These are phyloP conservation scores for Crossaster papposus DNA, from an alignment of 53 echinoderm and acorn worm species.

Conservation along the genomic window DNA sequence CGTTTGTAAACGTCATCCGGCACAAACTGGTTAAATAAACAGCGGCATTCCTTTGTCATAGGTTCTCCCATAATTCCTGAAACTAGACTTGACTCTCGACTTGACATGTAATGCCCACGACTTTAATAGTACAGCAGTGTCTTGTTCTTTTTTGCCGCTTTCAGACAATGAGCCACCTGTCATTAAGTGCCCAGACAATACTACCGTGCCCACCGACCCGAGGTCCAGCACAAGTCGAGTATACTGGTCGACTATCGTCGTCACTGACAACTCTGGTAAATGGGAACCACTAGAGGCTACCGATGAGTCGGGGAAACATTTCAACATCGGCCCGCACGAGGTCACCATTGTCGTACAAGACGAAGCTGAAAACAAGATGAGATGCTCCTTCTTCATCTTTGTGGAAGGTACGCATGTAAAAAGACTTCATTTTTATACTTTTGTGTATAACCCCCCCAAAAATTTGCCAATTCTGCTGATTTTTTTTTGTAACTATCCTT, in stretches of 20 bases:
- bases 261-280: slow-evolving; percentile 46
- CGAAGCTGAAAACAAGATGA: background rate
- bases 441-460: no score
- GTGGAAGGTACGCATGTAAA: slow-evolving; percentile 10
- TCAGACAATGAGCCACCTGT: slow-evolving; percentile 41
- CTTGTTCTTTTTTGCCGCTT: background rate
- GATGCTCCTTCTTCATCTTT: slow-evolving; percentile 4
- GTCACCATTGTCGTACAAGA: slow-evolving; percentile 35
- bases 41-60: no score
- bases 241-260: slow-evolving; percentile 34
- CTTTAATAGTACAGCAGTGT: background rate
- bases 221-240: slow-evolving; percentile 35
- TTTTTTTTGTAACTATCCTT: no score
- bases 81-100: no score
- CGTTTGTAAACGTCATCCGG: no score
- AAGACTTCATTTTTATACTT: no score
- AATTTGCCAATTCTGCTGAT: no score
- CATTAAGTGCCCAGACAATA: slow-evolving; percentile 43
- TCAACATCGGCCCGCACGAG: slow-evolving; percentile 29
- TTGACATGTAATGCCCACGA: no score
- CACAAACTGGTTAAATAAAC: no score
- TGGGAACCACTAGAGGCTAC: slow-evolving; percentile 4
- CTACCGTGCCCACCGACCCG: slow-evolving; percentile 35
- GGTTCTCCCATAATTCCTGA: no score
- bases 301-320: slow-evolving; percentile 46